Evolutionary conservation across 2,888 invertebrate species (phyloP).

Genomic region (Rhagonycha lutea): DNA sequence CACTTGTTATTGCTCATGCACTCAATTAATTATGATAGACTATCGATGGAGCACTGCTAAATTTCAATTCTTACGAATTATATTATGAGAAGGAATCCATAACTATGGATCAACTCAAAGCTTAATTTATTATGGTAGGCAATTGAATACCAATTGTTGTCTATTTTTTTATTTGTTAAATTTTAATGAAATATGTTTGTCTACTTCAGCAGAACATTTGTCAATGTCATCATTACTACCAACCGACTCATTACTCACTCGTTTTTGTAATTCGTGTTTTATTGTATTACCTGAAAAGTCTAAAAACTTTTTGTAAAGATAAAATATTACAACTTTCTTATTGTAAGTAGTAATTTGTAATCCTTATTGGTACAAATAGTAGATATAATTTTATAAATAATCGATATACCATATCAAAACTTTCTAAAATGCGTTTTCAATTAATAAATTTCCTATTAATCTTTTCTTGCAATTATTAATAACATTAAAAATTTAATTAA

Average conservation of each 20-base stretch:
- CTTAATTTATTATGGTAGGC: neutral
- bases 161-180: constrained; percentile 1
- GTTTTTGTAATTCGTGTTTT: constrained; percentile 11
- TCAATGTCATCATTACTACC: constrained; percentile 32
- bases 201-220: constrained; percentile 32
- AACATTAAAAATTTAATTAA: too few relatives aligned
- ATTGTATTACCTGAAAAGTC: constrained; percentile 13
- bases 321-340: neutral
- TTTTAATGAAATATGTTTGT: constrained; percentile 31
- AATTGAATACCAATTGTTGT: constrained; percentile 12
- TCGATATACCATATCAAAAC: neutral
- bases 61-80: neutral
- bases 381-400: neutral
- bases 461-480: too few relatives aligned
- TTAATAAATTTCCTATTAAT: neutral
- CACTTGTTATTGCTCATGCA: neutral
- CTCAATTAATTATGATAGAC: neutral
- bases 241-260: constrained; percentile 36
- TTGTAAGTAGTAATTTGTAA: neutral
- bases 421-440: neutral
- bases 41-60: neutral
- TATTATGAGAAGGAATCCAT: neutral
- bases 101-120: neutral
- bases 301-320: neutral
- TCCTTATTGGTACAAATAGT: neutral